Evolutionary conservation across 2,888 invertebrate genomes (phyloP).

Genomic region (Dromius quadrimaculatus): DNA sequence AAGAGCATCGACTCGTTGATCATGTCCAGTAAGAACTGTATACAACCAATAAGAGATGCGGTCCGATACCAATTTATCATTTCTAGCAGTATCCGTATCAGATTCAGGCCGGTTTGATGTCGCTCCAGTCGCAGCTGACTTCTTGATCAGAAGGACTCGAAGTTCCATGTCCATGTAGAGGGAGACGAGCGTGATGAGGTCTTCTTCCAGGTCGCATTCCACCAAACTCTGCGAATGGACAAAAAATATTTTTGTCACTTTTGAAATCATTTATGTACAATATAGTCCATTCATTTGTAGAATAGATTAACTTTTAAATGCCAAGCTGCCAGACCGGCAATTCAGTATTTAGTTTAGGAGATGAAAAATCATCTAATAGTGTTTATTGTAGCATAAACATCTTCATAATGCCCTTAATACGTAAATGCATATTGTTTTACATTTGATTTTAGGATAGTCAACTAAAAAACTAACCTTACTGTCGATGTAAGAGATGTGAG

Average conservation of each 20-base stretch:
- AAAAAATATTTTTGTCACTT: background rate
- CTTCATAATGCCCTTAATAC: background rate
- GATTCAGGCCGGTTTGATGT: background rate
- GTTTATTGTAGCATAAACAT: background rate
- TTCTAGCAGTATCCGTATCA: constrained; percentile 12
- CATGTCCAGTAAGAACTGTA: constrained; percentile 20
- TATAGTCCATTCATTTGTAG: too few relatives aligned
- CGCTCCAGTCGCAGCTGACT: background rate
- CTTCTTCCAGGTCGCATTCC: constrained; percentile 45
- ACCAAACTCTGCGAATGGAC: constrained; percentile 22
- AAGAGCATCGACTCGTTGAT: constrained; percentile 33
- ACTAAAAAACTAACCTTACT: constrained; percentile 39
- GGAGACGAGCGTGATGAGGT: constrained; percentile 29
- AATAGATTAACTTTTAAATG: too few relatives aligned
- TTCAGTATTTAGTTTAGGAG: background rate
- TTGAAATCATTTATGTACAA: background rate
- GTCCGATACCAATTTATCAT: constrained; percentile 19
- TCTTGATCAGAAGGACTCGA: constrained; percentile 33
- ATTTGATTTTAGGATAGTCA: background rate
- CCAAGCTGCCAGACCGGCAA: too few relatives aligned
- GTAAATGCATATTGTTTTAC: background rate
- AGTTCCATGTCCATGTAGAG: constrained; percentile 46
- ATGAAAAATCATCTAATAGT: background rate
- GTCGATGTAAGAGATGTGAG: constrained; percentile 35
- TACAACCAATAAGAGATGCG: constrained; percentile 46